Base-by-base conservation (phyloP, 1,140 invertebrate genomes). In the Drosophila serrata region DNA sequence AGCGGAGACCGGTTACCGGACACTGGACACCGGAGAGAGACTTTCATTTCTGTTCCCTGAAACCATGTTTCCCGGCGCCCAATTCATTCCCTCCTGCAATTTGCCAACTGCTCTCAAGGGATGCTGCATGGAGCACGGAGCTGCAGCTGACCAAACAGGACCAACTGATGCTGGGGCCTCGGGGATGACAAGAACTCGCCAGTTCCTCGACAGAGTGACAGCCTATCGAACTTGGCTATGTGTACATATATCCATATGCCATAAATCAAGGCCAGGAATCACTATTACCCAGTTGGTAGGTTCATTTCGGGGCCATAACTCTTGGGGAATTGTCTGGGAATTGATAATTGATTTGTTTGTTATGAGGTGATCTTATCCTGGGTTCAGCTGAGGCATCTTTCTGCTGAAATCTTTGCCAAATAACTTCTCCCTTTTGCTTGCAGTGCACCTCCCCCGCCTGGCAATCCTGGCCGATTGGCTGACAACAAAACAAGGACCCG, bases 41-140 rank as follows among this genome's bases (percentile, higher is more conserved):
- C 31, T 35, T 9, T 19, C 17, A 35, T 53, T 35, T 15, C 35
- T 33, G 8, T 17, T 29, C 55, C 53, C 33, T n/a, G 39, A 22
- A 35, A 13, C 75, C 42, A 35, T 40, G 42, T 51, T 49, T 19
- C 7, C 46, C 22, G 31, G 31, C 9, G 39, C 55, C 39, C 56
- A 39, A 33, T 33, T 37, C 70, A 17, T 43, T 31, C 48, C 57
- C 45, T 45, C 64, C 46, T 45, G 59, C 63, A 85, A 67, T 73
- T 80, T 75, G 24, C 72, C 46, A 87, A 86, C 82, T 86, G 63
- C 82, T 72, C 82, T 57, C 82, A 48, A 59, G 82, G 82, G 79
- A 86, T 73, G 73, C 81, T n/a, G n/a, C n/a, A n/a, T n/a, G n/a
- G n/a, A n/a, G n/a, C 81, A 49, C 3, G n/a, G 48, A 75, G 58